Conservation (phyloP, 2,797 vertebrate genomes). For the Geotrypetes seraphini region DNA sequence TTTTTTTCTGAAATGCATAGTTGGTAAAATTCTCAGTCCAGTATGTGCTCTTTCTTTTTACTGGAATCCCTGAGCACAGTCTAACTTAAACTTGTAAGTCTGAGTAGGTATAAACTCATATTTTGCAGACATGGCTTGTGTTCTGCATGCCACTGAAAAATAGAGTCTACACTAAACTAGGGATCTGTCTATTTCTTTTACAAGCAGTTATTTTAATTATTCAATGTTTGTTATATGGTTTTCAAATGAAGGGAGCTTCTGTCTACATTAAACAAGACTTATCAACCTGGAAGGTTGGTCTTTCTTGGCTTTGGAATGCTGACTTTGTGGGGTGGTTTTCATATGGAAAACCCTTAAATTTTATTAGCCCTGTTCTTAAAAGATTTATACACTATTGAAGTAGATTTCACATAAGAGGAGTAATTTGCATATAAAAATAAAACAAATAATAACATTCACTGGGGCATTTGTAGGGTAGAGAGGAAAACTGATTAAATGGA, state of each 20-base stretch:
- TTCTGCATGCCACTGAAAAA: too few species aligned
- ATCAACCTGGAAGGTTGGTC: constrained; percentile 14
- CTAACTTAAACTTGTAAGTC: constrained; percentile 33
- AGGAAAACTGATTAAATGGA: too few species aligned
- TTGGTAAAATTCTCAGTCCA: background rate
- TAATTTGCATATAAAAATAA: constrained; percentile 1
- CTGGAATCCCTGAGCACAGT: background rate
- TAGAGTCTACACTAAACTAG: constrained; percentile 41
- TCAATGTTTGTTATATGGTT: constrained; percentile 20
- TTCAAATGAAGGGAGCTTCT: constrained; percentile 22
- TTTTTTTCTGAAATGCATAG: background rate
- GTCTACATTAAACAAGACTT: constrained; percentile 1
- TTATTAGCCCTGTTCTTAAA: constrained; percentile 15
- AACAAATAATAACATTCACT: background rate
- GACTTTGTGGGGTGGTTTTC: constrained; percentile 8
- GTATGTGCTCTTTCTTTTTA: background rate
- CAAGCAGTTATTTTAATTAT: constrained; percentile 44
- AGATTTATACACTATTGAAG: constrained; percentile 3
- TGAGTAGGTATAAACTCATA: constrained; percentile 48
- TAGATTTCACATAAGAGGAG: constrained; percentile 1
- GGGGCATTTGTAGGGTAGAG: too few species aligned
- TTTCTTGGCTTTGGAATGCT: constrained; percentile 18
- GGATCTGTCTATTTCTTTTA: constrained; percentile 35
- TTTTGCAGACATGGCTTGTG: too few species aligned
- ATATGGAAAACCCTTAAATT: constrained; percentile 21